Conservation (phyloP, 1,140 invertebrate genomes). For the Euwallacea fornicatus region DNA sequence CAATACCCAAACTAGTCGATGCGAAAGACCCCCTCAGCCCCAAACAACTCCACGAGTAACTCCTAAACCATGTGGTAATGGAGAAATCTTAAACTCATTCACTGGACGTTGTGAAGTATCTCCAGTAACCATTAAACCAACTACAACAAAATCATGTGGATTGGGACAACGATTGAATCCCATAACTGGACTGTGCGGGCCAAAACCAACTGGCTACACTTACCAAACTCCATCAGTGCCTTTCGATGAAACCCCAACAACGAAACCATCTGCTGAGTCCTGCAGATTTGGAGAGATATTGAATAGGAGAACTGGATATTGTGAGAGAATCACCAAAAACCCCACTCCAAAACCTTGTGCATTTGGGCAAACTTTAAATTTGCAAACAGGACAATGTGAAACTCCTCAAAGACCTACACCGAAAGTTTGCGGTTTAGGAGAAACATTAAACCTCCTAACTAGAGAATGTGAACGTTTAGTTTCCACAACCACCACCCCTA, state of each 20-base stretch:
- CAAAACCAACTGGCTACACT: conserved; percentile 2
- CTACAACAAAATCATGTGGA: conserved; percentile 16
- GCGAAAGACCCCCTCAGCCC: conserved; percentile 19
- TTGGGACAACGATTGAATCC: conserved; percentile 6
- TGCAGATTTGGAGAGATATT: conserved; percentile 22
- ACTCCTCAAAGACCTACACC: too few relatives aligned
- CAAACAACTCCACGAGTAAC: background rate
- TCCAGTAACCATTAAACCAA: background rate
- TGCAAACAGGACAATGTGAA: conserved; percentile 16
- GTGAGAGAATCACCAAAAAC: conserved; percentile 11
- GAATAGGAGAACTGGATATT: conserved; percentile 15
- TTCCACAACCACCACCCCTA: conserved; percentile 3
- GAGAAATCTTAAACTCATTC: conserved; percentile 18
- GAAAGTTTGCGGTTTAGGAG: too few relatives aligned
- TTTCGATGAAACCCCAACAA: conserved; percentile 22
- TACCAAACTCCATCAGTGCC: conserved; percentile 26
- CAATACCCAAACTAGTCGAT: conserved; percentile 2
- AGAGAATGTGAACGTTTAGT: background rate
- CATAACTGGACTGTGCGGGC: conserved; percentile 7
- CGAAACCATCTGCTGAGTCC: background rate
- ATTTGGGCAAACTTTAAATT: conserved; percentile 10
- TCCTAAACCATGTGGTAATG: conserved; percentile 8
- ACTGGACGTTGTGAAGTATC: conserved; percentile 11
- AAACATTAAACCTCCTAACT: conserved; percentile 13
- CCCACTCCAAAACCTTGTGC: background rate